phyloP scores from a whole-genome alignment of 2,888 invertebrate species.

The Pristionchus japonicus region DNA sequence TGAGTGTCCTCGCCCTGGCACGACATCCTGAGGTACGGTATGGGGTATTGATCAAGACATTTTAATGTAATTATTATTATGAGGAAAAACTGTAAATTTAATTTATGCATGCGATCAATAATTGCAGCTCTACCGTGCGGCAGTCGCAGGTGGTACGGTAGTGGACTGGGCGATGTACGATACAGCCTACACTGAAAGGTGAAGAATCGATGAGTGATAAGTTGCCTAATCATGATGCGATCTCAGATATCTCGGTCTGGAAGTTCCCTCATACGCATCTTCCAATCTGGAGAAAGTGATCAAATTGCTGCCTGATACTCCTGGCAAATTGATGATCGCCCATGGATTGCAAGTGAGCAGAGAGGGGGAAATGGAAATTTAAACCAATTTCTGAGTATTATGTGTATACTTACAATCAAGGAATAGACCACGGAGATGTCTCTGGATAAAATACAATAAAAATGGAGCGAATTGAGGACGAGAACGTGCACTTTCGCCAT shows the following conservation, averaged over 20 bases:
- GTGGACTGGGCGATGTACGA: constrained; percentile 97
- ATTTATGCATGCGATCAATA: neutral
- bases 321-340: constrained; percentile 87
- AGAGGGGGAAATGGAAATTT: too few relatives aligned
- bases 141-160: constrained; percentile 96
- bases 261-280: neutral
- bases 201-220: neutral
- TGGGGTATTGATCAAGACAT: too few relatives aligned
- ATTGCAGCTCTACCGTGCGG: constrained; percentile 76
- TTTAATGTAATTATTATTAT: too few relatives aligned
- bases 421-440: too few relatives aligned
- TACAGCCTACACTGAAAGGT: constrained; percentile 97
- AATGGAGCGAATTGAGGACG: constrained; percentile 80
- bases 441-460: neutral
- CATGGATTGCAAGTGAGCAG: constrained; percentile 84
- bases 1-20: constrained; percentile 92
- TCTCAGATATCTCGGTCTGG: constrained; percentile 42
- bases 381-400: constrained; percentile 77
- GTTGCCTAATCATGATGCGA: neutral
- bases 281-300: constrained; percentile 80
- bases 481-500: constrained; percentile 98
- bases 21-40: constrained; percentile 87
- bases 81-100: too few relatives aligned
- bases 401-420: neutral
- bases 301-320: constrained; percentile 91